phyloP scores from a whole-genome alignment of 64 coral and sea anemone genomes.

The Porites lutea region DNA sequence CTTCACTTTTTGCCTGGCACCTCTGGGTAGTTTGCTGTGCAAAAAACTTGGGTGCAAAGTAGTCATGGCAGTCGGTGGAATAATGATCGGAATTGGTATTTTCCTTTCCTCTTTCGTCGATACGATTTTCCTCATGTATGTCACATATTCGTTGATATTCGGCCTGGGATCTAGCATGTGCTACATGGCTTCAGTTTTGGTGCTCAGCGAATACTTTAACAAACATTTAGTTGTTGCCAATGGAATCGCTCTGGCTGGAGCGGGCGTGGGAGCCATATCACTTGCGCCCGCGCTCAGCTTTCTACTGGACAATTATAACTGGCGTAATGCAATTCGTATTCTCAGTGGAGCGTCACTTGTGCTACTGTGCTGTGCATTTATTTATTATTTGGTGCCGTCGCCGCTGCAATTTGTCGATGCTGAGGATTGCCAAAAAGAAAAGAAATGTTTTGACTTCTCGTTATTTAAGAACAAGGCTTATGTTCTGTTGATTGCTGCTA shows the following conservation, averaged over 20 bases:
- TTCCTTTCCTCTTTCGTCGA: constrained; percentile 62
- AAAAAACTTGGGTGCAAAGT: constrained; percentile 61
- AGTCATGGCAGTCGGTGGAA: constrained; percentile 51
- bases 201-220: constrained; percentile 79
- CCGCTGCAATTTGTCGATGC: constrained; percentile 34
- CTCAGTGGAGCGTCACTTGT: constrained; percentile 66
- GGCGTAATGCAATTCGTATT: constrained; percentile 73
- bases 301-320: constrained; percentile 57
- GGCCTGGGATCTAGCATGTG: constrained; percentile 75
- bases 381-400: constrained; percentile 53
- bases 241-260: constrained; percentile 78
- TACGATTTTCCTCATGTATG: constrained; percentile 65
- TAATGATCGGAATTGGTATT: constrained; percentile 71
- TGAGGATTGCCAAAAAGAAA: constrained; percentile 17
- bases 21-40: constrained; percentile 38
- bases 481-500: constrained; percentile 70
- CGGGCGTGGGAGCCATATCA: constrained; percentile 81
- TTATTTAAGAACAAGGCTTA: constrained; percentile 91
- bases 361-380: constrained; percentile 50
- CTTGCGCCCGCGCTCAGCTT: constrained; percentile 64
- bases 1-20: constrained; percentile 69
- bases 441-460: constrained; percentile 62
- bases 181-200: constrained; percentile 81
- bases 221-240: constrained; percentile 79
- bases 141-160: constrained; percentile 83